phyloP scores from a whole-genome alignment of 2,888 invertebrate genomes.

The Gari tellinella region DNA sequence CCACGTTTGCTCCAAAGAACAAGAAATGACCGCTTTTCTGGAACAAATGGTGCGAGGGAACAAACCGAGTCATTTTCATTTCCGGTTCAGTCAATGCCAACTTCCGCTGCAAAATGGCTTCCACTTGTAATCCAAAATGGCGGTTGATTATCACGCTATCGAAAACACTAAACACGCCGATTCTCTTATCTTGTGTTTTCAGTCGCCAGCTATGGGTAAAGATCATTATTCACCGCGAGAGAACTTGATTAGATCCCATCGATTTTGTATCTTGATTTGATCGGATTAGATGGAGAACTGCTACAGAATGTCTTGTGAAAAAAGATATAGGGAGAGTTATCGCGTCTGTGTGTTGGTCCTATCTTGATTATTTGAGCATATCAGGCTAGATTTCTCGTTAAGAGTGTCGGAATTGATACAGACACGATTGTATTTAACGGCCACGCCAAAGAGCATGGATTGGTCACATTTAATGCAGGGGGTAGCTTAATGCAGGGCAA shows the following conservation, averaged over 20 bases:
- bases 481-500: no score
- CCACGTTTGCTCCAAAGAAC: constrained; percentile 12
- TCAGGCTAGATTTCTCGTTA: no score
- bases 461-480: no score
- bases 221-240: constrained; percentile 49
- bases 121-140: constrained; percentile 53
- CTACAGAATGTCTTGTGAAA: constrained; percentile 45
- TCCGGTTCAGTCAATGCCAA: constrained; percentile 46
- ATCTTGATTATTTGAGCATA: constrained; percentile 16
- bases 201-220: constrained; percentile 37
- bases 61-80: constrained; percentile 48
- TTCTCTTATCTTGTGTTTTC: constrained; percentile 53
- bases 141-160: constrained; percentile 45
- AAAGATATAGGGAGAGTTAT: constrained; percentile 49
- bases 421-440: no score
- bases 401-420: no score
- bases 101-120: constrained; percentile 56
- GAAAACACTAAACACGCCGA: constrained; percentile 40
- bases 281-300: constrained; percentile 48
- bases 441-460: no score
- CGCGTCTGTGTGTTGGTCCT: constrained; percentile 12
- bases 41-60: constrained; percentile 41
- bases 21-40: constrained; percentile 27
- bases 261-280: constrained; percentile 58
- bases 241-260: constrained; percentile 57